A percentile compares a stretch with the other conserved stretches of the same genome.
phyloP scores from a whole-genome alignment of 1,140 invertebrate genomes.

The Scylla paramamosain region DNA sequence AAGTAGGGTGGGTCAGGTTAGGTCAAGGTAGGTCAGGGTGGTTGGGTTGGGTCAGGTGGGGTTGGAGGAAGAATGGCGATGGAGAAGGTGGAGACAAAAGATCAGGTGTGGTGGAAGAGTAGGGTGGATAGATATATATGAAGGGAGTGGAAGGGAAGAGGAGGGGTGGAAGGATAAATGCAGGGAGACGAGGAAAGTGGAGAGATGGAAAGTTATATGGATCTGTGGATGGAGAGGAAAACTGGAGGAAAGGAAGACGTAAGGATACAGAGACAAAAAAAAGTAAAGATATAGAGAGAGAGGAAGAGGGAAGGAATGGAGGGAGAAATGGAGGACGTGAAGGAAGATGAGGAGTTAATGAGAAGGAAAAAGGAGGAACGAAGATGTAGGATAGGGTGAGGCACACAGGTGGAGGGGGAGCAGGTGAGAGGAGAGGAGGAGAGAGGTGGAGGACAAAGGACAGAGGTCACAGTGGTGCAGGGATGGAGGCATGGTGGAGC shows the following conservation, averaged over 20 bases:
- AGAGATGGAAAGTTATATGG: background rate
- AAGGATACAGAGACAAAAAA: background rate
- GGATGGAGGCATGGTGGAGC: no score
- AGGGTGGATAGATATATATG: slow-evolving; percentile 16
- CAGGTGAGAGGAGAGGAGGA: no score
- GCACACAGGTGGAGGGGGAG: no score
- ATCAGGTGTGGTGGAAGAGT: background rate
- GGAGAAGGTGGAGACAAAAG: background rate
- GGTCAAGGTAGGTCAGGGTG: background rate
- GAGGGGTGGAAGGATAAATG: background rate
- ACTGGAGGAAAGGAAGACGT: background rate
- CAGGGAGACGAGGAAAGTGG: background rate
- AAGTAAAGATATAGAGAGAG: background rate
- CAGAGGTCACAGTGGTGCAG: no score
- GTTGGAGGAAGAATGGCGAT: background rate
- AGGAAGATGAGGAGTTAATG: no score
- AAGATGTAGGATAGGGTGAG: no score
- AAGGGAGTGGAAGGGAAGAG: background rate
- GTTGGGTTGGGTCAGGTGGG: background rate
- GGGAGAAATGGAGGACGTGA: background rate
- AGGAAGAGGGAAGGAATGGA: background rate
- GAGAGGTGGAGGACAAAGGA: no score
- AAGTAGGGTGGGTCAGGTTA: background rate
- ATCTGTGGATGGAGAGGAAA: background rate
- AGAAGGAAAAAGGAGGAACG: no score